A percentile compares a stretch with the other conserved stretches of the same genome.
Conservation (phyloP, 2,888 invertebrate genomes). For the Auanema freiburgensis region DNA sequence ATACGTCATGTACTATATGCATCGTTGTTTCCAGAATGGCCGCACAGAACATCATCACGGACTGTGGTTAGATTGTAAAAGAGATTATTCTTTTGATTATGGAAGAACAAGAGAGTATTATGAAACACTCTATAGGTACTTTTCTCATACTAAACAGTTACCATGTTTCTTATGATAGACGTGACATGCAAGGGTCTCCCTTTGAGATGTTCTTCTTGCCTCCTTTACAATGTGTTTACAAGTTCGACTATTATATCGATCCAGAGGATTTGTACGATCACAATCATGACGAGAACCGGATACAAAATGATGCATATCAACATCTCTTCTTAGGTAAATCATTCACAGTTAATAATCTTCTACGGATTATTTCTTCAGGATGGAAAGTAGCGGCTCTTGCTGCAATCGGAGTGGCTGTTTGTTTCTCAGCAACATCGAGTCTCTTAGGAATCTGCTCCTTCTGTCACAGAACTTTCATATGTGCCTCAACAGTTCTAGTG, state of each 20-base stretch:
- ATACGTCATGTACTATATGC: background rate
- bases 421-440: conserved; percentile 40
- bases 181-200: conserved; percentile 59
- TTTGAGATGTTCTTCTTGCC: conserved; percentile 60
- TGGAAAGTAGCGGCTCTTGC: conserved; percentile 61
- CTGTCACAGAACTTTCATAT: conserved; percentile 48
- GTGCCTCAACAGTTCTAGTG: conserved; percentile 51
- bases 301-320: conserved; percentile 62
- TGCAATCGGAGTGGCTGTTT: conserved; percentile 48
- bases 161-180: conserved; percentile 29
- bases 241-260: conserved; percentile 63
- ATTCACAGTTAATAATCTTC: background rate
- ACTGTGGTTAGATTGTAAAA: conserved; percentile 62
- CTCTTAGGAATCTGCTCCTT: conserved; percentile 47
- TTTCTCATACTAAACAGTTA: background rate
- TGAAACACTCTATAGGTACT: conserved; percentile 54
- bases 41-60: conserved; percentile 63
- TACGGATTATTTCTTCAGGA: conserved; percentile 31
- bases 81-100: conserved; percentile 62
- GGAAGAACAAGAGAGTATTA: conserved; percentile 61
- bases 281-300: conserved; percentile 62
- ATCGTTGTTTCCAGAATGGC: conserved; percentile 47
- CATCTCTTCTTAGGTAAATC: conserved; percentile 59
- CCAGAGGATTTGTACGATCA: conserved; percentile 63
- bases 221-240: conserved; percentile 61